Evolutionary conservation across 2,888 invertebrate genomes (phyloP).

Genomic region (Sinotaia quadrata): DNA sequence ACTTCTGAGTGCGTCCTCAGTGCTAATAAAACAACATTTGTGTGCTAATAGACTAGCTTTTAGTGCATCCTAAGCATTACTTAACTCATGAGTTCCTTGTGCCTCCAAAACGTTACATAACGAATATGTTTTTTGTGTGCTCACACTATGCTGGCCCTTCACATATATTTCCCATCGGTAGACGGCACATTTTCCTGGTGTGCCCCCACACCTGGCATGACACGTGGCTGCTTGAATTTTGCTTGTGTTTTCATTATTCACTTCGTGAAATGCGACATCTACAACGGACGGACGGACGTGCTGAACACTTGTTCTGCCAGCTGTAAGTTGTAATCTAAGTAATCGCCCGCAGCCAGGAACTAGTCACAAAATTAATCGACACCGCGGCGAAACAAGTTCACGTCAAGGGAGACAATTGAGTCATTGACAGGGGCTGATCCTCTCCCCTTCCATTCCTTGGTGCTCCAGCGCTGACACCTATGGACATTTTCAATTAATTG

Average conservation of each 20-base stretch:
- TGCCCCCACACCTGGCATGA: not conserved
- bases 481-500: too few species aligned
- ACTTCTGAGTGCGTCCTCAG: too few species aligned
- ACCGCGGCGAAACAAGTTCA: not conserved
- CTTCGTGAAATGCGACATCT: not conserved
- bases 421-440: not conserved
- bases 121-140: too few species aligned
- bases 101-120: too few species aligned
- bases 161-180: too few species aligned
- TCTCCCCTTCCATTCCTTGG: not conserved
- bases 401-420: constrained; percentile 1
- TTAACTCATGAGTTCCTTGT: too few species aligned
- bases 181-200: too few species aligned
- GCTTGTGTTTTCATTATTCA: not conserved
- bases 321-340: constrained; percentile 2
- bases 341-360: not conserved
- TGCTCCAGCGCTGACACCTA: not conserved
- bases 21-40: too few species aligned
- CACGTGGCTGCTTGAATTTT: not conserved
- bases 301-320: not conserved
- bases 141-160: too few species aligned
- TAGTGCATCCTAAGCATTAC: too few species aligned
- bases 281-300: not conserved
- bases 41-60: too few species aligned
- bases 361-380: not conserved